These are phyloP conservation scores for Percopsis transmontana DNA, from an alignment of 2,113 vertebrate species.

Conservation along the genomic window DNA sequence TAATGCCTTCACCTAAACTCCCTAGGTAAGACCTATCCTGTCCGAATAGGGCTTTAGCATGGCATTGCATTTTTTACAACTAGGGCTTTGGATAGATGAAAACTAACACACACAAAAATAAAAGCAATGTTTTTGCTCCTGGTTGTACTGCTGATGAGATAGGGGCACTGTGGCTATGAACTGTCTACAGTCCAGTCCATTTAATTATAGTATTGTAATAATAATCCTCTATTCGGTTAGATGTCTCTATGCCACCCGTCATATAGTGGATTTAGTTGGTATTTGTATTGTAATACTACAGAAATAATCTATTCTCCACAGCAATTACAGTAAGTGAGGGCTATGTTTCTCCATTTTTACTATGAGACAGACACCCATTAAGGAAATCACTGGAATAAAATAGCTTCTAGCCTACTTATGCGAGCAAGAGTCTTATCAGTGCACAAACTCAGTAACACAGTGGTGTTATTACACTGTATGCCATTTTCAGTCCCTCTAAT, in stretches of 20 bases:
- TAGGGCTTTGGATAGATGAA: no score
- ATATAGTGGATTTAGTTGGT: neutral
- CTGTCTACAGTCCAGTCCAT: neutral
- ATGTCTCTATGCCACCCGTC: neutral
- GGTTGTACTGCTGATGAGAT: slow-evolving; percentile 2
- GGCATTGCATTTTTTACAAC: no score
- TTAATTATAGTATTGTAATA: neutral
- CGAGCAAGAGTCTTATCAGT: slow-evolving; percentile 1
- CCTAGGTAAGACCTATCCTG: no score
- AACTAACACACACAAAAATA: no score
- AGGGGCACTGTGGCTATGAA: neutral
- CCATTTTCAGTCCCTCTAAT: neutral
- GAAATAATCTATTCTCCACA: slow-evolving; percentile 21
- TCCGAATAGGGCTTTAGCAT: no score
- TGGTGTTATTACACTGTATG: neutral
- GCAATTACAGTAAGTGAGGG: slow-evolving; percentile 44
- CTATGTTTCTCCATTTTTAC: slow-evolving; percentile 29
- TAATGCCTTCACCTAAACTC: no score
- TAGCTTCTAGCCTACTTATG: neutral
- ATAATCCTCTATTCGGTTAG: slow-evolving; percentile 5
- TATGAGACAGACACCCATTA: slow-evolving; percentile 33
- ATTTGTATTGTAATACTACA: slow-evolving; percentile 17
- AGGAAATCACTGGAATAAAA: slow-evolving; percentile 25
- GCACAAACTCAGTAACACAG: slow-evolving; percentile 4
- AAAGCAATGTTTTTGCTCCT: neutral